Base-by-base conservation (phyloP, 2,888 invertebrate species). In the Eupithecia subfuscata region DNA sequence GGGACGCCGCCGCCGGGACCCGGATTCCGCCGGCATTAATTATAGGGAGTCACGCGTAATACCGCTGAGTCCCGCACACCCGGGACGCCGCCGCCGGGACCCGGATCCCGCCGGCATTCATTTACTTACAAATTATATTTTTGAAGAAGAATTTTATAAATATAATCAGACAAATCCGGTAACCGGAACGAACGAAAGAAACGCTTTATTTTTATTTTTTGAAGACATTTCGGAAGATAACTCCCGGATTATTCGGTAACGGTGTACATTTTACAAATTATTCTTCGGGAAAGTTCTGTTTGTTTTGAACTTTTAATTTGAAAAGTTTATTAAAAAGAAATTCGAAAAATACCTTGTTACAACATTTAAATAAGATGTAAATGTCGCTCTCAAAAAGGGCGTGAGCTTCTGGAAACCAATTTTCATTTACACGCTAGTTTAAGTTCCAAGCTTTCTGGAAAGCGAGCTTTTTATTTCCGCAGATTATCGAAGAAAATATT, bases 51-150 rank as follows among this genome's bases (percentile, higher is more conserved):
- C 89, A 87, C 86, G 84, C 85, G 87, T 90, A 88, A 91, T 91
- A 90, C 88, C 83, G 85, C 84, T 85, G 90, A 88, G 91, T 91
- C 90, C 87, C 89, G 90, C 88, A 88, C 87, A 87, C 86, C 86
- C 84, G 86, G 85, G 86, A n/a, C n/a, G 86, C 86, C 84, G 84
- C 85, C n/a, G n/a, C n/a, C n/a, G 37, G 37, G 4, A 37, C 3
- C 12, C 11, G 22, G 48, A 48, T 45, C 16, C 22, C 56, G 52
- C n/a, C 16, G 30, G 16, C 30, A 30, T 5, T 30, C 30, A 63
- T 30, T 30, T 63, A 63, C 52, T 52, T n/a, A 9, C n/a, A 84
- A 87, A 88, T 88, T 88, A 85, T 86, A 89, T 90, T 90, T 89
- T 88, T 85, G 84, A 86, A 83, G 84, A 80, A 79, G 85, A 89